Conservation (phyloP, 2,888 invertebrate genomes). For the Drosophila phalerata region DNA sequence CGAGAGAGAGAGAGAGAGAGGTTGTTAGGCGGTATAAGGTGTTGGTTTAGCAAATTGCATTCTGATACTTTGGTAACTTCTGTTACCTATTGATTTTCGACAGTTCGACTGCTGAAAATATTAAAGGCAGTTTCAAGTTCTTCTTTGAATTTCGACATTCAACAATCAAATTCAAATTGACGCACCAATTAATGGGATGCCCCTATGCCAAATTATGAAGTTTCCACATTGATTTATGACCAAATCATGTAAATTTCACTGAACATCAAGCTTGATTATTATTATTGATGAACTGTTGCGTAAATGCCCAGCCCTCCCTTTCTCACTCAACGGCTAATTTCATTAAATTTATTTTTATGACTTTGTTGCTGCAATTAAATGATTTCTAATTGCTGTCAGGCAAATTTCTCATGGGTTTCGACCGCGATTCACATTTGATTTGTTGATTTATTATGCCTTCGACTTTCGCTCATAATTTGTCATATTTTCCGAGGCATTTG, state of each 20-base stretch:
- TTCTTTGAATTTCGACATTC: conserved; percentile 1
- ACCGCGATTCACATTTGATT: conserved; percentile 64
- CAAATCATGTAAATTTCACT: conserved; percentile 82
- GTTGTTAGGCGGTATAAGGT: conserved; percentile 39
- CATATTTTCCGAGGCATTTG: conserved; percentile 68
- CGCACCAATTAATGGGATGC: conserved; percentile 40
- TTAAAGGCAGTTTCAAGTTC: conserved; percentile 28
- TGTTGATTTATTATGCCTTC: conserved; percentile 74
- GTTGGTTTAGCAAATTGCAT: conserved; percentile 76
- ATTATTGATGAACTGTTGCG: conserved; percentile 62
- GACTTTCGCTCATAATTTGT: conserved; percentile 67
- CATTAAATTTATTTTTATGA: conserved; percentile 65
- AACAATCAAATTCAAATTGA: conserved; percentile 41
- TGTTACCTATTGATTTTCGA: conserved; percentile 73
- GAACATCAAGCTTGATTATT: conserved; percentile 62
- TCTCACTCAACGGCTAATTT: conserved; percentile 33
- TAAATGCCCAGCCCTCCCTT: not conserved
- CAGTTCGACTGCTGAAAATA: conserved; percentile 21
- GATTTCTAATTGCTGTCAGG: conserved; percentile 78
- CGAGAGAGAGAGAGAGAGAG: no score
- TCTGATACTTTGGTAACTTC: conserved; percentile 73
- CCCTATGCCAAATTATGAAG: conserved; percentile 43
- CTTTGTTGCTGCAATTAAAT: conserved; percentile 82
- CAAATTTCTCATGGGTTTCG: conserved; percentile 39
- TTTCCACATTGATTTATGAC: conserved; percentile 79